Conservation (phyloP, 2,113 vertebrate genomes). For the Ophthalmolycus amberensis region DNA sequence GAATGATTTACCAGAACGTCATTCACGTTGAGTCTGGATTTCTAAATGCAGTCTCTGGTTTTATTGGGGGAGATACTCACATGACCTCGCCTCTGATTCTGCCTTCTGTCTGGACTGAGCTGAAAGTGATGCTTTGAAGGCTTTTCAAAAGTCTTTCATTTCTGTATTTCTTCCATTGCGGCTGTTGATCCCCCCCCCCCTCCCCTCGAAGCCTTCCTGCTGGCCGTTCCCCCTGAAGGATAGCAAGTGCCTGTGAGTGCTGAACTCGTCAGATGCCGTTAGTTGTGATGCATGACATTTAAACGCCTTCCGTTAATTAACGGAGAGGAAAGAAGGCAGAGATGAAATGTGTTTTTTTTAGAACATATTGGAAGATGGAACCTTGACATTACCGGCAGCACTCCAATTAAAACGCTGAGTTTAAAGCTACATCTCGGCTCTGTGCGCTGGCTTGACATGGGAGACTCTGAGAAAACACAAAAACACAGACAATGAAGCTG, state of each 20-base stretch:
- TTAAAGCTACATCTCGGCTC: slow-evolving; percentile 64
- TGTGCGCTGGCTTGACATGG: slow-evolving; percentile 43
- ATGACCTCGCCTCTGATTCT: slow-evolving; percentile 62
- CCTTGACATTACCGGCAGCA: slow-evolving; percentile 69
- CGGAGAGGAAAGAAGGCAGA: slow-evolving; percentile 30
- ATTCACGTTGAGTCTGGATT: slow-evolving; percentile 36
- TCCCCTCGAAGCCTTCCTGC: slow-evolving; percentile 69
- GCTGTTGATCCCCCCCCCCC: slow-evolving; percentile 23
- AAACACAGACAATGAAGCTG: slow-evolving; percentile 28
- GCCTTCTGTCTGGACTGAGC: slow-evolving; percentile 55
- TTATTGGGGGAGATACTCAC: slow-evolving; percentile 19
- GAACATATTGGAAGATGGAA: slow-evolving; percentile 65
- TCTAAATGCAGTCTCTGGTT: slow-evolving; percentile 49
- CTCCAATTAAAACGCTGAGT: slow-evolving; percentile 77
- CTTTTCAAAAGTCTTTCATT: slow-evolving; percentile 61
- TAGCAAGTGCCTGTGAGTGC: slow-evolving; percentile 41
- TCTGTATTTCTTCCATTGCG: slow-evolving; percentile 14
- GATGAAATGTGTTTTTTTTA: slow-evolving; percentile 63
- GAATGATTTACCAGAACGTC: slow-evolving; percentile 59
- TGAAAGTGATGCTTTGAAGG: slow-evolving; percentile 74
- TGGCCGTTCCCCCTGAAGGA: slow-evolving; percentile 65
- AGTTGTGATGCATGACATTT: slow-evolving; percentile 79
- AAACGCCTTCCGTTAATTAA: slow-evolving; percentile 78
- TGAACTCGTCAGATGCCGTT: slow-evolving; percentile 72
- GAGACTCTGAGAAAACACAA: slow-evolving; percentile 35